Evolutionary conservation across 2,888 invertebrate genomes (phyloP).

Genomic region (Ryuthela nishihirai): DNA sequence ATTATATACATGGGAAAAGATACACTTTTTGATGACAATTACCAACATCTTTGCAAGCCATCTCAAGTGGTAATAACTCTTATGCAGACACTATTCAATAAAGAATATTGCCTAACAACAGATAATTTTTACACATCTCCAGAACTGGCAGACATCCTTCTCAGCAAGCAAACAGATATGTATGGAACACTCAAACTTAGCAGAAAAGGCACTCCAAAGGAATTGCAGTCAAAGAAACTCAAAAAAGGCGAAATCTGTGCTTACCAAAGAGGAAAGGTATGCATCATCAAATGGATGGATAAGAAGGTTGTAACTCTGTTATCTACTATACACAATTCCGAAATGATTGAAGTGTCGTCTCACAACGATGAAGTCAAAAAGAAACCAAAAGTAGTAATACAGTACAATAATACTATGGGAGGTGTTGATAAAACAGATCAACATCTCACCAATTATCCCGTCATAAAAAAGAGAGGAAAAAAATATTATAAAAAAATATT

Average conservation of each 20-base stretch:
- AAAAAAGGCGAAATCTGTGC: constrained; percentile 17
- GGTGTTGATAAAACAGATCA: no score
- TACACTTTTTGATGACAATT: not conserved
- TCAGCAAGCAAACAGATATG: constrained; percentile 23
- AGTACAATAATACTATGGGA: not conserved
- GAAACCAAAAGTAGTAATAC: not conserved
- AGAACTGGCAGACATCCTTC: constrained; percentile 7
- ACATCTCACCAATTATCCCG: not conserved
- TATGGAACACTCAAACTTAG: constrained; percentile 35
- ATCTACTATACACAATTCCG: not conserved
- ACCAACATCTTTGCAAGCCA: not conserved
- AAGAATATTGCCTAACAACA: constrained; percentile 20
- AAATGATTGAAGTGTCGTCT: constrained; percentile 1
- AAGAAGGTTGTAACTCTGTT: constrained; percentile 15
- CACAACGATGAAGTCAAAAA: not conserved
- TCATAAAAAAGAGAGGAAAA: constrained; percentile 3
- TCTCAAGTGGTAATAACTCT: constrained; percentile 17
- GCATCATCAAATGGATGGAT: constrained; percentile 10
- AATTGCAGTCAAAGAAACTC: constrained; percentile 6
- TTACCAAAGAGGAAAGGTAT: constrained; percentile 16
- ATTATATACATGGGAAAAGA: constrained; percentile 3
- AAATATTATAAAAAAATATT: constrained; percentile 3
- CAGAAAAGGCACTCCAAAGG: constrained; percentile 19
- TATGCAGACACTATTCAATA: constrained; percentile 22
- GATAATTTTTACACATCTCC: constrained; percentile 37